Base-by-base conservation (phyloP, 2,113 vertebrate species). In the Centropristis striata region DNA sequence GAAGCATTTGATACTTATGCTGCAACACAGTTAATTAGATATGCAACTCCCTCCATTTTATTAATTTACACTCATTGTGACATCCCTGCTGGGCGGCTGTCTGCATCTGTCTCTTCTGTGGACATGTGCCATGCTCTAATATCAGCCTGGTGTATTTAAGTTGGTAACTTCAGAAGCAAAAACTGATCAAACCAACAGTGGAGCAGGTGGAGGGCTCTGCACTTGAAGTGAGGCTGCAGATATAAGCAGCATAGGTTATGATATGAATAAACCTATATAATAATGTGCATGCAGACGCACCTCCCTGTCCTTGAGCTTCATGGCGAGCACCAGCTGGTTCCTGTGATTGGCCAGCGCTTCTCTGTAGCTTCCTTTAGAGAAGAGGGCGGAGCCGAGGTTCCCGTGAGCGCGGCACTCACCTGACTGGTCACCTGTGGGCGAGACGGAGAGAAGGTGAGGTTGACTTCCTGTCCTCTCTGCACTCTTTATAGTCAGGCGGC, bases 221-320 rank as follows among this genome's bases (percentile, higher is more conserved):
- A 16, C 51, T 53, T 53, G 12, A 57, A 57, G 4, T 8, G 16
- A 11, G 27, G 9, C 28, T 36, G 18, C 16, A 57, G n/a, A 21
- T 10, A 13, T 8, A 8, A 7, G 8, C 55, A 16, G 15, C 53
- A 28, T n/a, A 4, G 9, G 10, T 53, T 2, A 54, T 27, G 6
- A 16, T 4, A 44, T 39, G 27, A 47, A 69, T 12, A 37, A 11
- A 25, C 21, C n/a, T n/a, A n/a, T n/a, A n/a, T n/a, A n/a, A n/a
- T n/a, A n/a, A 65, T 46, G 39, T 66, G 51, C 42, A 44, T 21
- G 18, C 55, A 14, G 0, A 51, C 84, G 4, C 67, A 98, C 97
- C 95, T 97, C 96, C 94, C 97, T 96, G 90, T 99, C 96, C 95
- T 99, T 99, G 76, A 98, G 97, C 86, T 98, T 99, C 97, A 99